Evolutionary conservation across 2,797 vertebrate species (phyloP).

Genomic region (Fistularia tabacaria): DNA sequence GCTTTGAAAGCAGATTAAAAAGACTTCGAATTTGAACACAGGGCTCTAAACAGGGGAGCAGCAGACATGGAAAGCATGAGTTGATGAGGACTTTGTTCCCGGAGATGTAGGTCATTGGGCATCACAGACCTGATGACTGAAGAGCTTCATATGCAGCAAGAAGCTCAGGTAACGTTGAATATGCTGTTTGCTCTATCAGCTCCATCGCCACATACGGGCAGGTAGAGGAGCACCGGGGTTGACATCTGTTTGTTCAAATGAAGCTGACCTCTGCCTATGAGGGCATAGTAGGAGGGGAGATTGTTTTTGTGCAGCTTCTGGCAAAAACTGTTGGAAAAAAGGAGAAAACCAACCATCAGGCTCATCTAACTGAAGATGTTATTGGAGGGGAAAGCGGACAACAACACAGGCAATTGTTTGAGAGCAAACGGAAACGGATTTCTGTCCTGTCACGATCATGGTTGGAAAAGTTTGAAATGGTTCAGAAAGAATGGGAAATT

Average conservation of each 20-base stretch:
- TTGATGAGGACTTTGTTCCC: constrained; percentile 18
- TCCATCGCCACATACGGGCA: constrained; percentile 12
- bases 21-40: too few relatives aligned
- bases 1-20: too few relatives aligned
- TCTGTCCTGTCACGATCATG: too few relatives aligned
- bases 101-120: constrained; percentile 52
- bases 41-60: not conserved
- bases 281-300: constrained; percentile 3
- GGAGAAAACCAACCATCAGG: not conserved
- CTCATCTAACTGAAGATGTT: not conserved
- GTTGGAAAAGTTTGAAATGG: too few relatives aligned
- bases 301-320: constrained; percentile 3
- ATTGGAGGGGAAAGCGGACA: not conserved
- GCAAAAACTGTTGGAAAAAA: not conserved
- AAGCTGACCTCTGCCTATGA: constrained; percentile 20
- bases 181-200: constrained; percentile 27
- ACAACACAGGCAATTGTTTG: not conserved
- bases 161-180: constrained; percentile 42
- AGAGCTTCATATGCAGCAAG: constrained; percentile 44
- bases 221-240: constrained; percentile 16
- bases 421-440: not conserved
- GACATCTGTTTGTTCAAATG: constrained; percentile 14
- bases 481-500: too few relatives aligned
- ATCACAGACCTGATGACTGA: constrained; percentile 26
- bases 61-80: constrained; percentile 7